Conservation (phyloP, 53 echinoderm and acorn worm species). For the Zoroaster sp. region DNA sequence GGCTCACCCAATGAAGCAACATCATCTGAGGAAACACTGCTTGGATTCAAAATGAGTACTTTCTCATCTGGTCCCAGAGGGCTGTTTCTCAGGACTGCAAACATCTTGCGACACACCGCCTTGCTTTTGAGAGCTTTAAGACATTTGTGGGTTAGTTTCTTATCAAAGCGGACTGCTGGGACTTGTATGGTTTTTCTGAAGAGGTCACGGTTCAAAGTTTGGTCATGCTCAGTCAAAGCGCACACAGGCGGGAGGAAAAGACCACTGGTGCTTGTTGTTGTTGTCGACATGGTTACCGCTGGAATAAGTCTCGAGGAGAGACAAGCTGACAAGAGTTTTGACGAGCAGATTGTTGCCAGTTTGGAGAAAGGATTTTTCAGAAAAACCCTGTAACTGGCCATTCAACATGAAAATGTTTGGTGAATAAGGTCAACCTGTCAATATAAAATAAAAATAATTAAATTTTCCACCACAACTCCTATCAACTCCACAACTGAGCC, state of each 20-base stretch:
- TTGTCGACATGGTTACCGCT: conserved; percentile 5
- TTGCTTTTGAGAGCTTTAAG: conserved; percentile 45
- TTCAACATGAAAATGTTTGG: neutral
- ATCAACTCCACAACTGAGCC: too few species aligned
- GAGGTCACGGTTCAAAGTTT: conserved; percentile 21
- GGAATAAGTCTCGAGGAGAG: neutral
- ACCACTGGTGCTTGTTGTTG: neutral
- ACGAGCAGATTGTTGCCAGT: neutral
- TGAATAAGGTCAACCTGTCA: neutral
- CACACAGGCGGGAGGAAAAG: conserved; percentile 28
- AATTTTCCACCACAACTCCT: too few species aligned
- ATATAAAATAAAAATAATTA: neutral
- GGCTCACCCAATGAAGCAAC: conserved; percentile 25
- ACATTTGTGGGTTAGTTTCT: conserved; percentile 19
- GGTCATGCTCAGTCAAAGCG: conserved; percentile 17
- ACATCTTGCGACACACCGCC: conserved; percentile 38
- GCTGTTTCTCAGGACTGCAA: conserved; percentile 45
- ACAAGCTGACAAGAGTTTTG: neutral
- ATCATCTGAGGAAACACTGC: conserved; percentile 31
- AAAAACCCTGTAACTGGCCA: neutral
- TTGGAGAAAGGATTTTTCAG: neutral
- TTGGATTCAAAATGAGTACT: conserved; percentile 67
- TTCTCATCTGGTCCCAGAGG: conserved; percentile 30
- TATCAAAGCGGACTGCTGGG: conserved; percentile 53
- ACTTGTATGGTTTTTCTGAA: conserved; percentile 49